Evolutionary conservation across 2,797 vertebrate species (phyloP).

Genomic region (Alca torda): DNA sequence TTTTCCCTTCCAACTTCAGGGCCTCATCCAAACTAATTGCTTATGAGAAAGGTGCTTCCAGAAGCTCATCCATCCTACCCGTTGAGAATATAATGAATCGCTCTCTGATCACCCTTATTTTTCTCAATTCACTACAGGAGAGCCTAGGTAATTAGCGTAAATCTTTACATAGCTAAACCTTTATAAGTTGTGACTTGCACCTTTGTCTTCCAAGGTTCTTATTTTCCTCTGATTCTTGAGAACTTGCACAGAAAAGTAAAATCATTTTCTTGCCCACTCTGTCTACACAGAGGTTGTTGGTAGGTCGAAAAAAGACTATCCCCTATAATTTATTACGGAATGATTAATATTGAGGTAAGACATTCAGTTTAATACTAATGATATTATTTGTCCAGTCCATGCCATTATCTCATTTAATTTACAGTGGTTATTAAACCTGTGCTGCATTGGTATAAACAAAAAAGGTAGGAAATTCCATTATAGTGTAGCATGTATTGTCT

Average conservation of each 20-base stretch:
- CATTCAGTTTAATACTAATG: neutral
- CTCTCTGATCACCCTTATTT: neutral
- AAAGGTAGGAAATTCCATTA: slow-evolving; percentile 51
- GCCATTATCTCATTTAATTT: slow-evolving; percentile 51
- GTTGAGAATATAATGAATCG: rapidly evolving
- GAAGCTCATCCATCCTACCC: neutral
- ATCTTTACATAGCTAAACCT: neutral
- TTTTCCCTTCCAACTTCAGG: neutral
- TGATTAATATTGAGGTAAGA: neutral
- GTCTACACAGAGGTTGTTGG: neutral
- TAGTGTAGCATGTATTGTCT: neutral
- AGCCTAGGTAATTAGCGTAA: neutral
- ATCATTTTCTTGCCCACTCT: neutral
- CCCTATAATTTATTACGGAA: neutral
- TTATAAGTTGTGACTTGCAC: neutral
- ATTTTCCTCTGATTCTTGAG: neutral
- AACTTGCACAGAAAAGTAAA: neutral
- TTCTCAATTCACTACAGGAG: neutral
- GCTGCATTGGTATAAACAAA: slow-evolving; percentile 12
- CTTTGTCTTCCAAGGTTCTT: neutral
- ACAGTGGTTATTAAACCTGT: slow-evolving; percentile 34
- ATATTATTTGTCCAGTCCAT: slow-evolving; percentile 1
- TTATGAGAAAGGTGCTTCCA: neutral
- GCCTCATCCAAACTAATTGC: neutral
- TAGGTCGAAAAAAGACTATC: neutral